Evolutionary conservation across 2,797 vertebrate genomes (phyloP).

Genomic region (Ibycter americanus): DNA sequence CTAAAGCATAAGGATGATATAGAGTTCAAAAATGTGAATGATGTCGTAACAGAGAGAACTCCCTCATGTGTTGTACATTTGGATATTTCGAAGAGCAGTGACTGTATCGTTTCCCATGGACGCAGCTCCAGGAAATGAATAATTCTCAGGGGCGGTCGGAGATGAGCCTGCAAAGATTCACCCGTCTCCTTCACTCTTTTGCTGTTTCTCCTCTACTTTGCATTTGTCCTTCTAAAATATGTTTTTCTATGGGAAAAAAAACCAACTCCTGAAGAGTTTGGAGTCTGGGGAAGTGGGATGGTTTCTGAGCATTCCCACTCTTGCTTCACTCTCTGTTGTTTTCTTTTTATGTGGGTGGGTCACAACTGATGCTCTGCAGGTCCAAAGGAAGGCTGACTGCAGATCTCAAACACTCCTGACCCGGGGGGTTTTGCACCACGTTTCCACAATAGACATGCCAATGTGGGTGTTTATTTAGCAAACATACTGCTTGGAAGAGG

Average conservation of each 20-base stretch:
- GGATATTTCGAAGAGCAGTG: neutral
- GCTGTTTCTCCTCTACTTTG: neutral
- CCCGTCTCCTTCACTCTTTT: neutral
- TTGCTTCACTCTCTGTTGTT: neutral
- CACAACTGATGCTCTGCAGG: neutral
- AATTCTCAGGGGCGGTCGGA: neutral
- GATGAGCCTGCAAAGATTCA: conserved; percentile 29
- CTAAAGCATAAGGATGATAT: conserved; percentile 25
- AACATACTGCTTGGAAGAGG: neutral
- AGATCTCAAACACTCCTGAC: neutral
- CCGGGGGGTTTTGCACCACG: neutral
- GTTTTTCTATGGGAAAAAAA: neutral
- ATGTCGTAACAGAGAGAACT: conserved; percentile 27
- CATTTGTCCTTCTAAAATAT: neutral
- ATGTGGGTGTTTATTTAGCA: neutral
- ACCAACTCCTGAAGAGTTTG: neutral
- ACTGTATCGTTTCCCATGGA: conserved; percentile 1
- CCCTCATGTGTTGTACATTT: neutral
- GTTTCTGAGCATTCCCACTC: neutral
- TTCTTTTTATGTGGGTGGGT: neutral
- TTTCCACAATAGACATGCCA: neutral
- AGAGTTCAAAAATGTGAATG: conserved; percentile 47
- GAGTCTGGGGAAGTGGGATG: neutral
- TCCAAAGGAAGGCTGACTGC: neutral
- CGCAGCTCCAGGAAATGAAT: conserved; percentile 17